Percentiles rank a stretch among this genome's conserved stretches.
Conservation (phyloP, 92 coral and sea anemone species). For the Desmophyllum pertusum region DNA sequence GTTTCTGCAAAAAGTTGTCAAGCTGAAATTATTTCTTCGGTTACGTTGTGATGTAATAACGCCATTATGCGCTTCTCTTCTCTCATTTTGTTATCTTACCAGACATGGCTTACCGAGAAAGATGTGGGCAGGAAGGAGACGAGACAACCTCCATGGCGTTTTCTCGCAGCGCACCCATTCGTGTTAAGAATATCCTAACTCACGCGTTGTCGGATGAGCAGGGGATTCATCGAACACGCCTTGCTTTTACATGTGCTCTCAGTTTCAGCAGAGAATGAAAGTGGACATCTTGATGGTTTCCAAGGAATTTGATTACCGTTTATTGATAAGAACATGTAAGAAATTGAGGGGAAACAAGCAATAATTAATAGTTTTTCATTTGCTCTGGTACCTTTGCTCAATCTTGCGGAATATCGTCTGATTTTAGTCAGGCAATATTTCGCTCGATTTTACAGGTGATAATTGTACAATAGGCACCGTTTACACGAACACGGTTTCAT, state of each 20-base stretch:
- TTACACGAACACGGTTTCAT: no score
- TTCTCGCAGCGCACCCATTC: conserved; percentile 37
- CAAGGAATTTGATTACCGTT: conserved; percentile 52
- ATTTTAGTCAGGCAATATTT: no score
- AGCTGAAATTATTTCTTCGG: no score
- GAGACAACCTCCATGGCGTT: conserved; percentile 10
- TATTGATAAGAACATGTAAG: conserved; percentile 56
- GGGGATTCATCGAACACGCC: conserved; percentile 42
- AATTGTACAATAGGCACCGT: no score
- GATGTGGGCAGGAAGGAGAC: conserved; percentile 13
- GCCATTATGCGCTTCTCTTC: not conserved
- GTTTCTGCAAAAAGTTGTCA: no score
- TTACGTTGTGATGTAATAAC: no score
- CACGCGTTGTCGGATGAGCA: conserved; percentile 29
- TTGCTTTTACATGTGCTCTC: conserved; percentile 50
- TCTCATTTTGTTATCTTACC: not conserved
- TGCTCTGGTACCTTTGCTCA: no score
- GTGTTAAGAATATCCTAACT: conserved; percentile 40
- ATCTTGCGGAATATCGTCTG: no score
- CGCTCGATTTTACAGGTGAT: no score
- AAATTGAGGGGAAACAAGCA: not conserved
- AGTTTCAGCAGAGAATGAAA: conserved; percentile 21
- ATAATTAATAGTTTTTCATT: not conserved
- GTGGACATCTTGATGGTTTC: conserved; percentile 52
- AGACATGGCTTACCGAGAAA: conserved; percentile 53